phyloP scores from a whole-genome alignment of 2,888 invertebrate genomes.

The Ormyrus rosae region DNA sequence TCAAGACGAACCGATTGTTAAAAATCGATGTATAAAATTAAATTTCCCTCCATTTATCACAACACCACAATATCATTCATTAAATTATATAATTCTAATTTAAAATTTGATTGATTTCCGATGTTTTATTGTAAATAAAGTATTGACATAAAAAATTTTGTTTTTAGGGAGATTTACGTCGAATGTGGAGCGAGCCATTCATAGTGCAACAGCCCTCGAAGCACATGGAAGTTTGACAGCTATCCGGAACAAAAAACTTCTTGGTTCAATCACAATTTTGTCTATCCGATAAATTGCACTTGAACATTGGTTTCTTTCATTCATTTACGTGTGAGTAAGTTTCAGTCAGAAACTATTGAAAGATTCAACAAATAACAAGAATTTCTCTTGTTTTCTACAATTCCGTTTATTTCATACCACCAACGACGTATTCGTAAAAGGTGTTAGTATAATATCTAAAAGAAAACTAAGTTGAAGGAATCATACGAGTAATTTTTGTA shows the following conservation, averaged over 20 bases:
- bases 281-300: slow-evolving; percentile 24
- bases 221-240: slow-evolving; percentile 87
- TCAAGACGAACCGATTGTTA: neutral
- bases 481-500: slow-evolving; percentile 32
- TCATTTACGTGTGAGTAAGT: slow-evolving; percentile 71
- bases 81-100: neutral
- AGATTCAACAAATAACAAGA: neutral
- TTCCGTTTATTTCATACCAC: slow-evolving; percentile 20
- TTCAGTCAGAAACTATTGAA: slow-evolving; percentile 47
- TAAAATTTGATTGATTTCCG: slow-evolving; percentile 4
- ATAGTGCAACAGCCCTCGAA: slow-evolving; percentile 89
- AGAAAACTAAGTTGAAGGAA: neutral
- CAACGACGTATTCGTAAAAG: neutral
- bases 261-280: slow-evolving; percentile 32
- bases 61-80: neutral
- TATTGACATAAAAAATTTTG: neutral
- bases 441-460: neutral
- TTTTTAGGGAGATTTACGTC: slow-evolving; percentile 92
- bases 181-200: slow-evolving; percentile 99
- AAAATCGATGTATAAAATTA: no score
- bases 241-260: slow-evolving; percentile 54
- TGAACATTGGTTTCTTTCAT: slow-evolving; percentile 32
- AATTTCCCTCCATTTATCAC: no score
- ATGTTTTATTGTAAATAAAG: neutral
- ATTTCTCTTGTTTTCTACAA: slow-evolving; percentile 26